phyloP scores from a whole-genome alignment of 2,113 vertebrate species.

The Jaculus jaculus region DNA sequence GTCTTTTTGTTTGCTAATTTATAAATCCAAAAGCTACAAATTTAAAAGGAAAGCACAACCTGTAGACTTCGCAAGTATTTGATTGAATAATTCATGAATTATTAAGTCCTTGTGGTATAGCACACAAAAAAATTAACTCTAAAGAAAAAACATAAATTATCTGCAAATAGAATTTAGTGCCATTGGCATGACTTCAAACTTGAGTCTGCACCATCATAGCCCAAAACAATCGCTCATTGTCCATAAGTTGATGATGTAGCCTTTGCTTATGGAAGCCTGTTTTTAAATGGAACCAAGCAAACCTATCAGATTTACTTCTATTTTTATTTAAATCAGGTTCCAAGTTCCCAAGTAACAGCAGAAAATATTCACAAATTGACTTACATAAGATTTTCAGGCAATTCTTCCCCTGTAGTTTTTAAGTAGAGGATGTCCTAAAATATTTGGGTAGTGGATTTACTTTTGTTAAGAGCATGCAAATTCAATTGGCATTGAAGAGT shows the following conservation, averaged over 20 bases:
- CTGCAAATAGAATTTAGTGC: not conserved
- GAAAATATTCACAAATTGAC: conserved; percentile 69
- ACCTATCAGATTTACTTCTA: conserved; percentile 61
- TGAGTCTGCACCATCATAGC: not conserved
- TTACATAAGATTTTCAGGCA: conserved; percentile 40
- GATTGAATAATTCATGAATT: conserved; percentile 25
- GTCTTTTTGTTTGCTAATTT: conserved; percentile 45
- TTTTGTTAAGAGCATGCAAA: not conserved
- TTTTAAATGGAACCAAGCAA: conserved; percentile 51
- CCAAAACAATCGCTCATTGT: conserved; percentile 20
- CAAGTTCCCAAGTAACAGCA: conserved; percentile 47
- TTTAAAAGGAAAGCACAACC: conserved; percentile 1
- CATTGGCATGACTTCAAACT: not conserved
- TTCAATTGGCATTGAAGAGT: not conserved
- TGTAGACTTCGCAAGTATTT: not conserved
- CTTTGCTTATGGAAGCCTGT: conserved; percentile 41
- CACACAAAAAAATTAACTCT: not conserved
- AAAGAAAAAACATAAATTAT: conserved; percentile 24
- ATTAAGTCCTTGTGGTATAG: not conserved
- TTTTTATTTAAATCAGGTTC: conserved; percentile 71
- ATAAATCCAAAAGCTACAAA: not conserved
- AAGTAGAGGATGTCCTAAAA: conserved; percentile 58
- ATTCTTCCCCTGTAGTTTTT: conserved; percentile 56
- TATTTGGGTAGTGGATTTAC: conserved; percentile 41
- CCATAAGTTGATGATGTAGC: conserved; percentile 37